A percentile compares a stretch with the other conserved stretches of the same genome.
phyloP scores from a whole-genome alignment of 2,113 vertebrate species.

The Scomber scombrus region DNA sequence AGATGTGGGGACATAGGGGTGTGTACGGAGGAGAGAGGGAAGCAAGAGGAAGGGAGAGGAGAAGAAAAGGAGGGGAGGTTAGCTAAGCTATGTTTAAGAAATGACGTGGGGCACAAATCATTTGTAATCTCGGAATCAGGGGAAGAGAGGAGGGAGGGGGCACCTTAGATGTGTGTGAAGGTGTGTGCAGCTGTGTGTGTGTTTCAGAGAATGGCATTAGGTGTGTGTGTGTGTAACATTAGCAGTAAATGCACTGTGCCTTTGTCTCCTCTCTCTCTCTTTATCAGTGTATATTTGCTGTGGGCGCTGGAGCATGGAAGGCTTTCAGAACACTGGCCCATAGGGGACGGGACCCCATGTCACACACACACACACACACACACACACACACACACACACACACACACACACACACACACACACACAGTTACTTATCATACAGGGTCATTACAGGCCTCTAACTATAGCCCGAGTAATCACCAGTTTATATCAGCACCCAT shows the following conservation, averaged over 20 bases:
- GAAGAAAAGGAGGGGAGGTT: slow-evolving; percentile 58
- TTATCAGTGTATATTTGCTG: slow-evolving; percentile 87
- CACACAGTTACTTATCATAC: slow-evolving; percentile 77
- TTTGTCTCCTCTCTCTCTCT: slow-evolving; percentile 78
- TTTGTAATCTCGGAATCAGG: slow-evolving; percentile 81
- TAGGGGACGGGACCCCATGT: slow-evolving; percentile 76
- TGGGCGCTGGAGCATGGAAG: slow-evolving; percentile 83
- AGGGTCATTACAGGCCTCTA: slow-evolving; percentile 84
- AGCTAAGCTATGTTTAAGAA: slow-evolving; percentile 82
- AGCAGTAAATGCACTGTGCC: slow-evolving; percentile 76
- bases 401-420: slow-evolving; percentile 54
- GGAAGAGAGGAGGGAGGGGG: slow-evolving; percentile 49
- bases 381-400: slow-evolving; percentile 47
- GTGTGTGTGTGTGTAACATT: slow-evolving; percentile 64
- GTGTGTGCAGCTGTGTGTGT: slow-evolving; percentile 55
- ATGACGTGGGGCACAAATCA: slow-evolving; percentile 75
- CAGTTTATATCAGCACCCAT: slow-evolving; percentile 77
- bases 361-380: slow-evolving; percentile 70
- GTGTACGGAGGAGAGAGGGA: slow-evolving; percentile 45
- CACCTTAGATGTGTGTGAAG: slow-evolving; percentile 52
- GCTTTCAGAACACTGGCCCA: slow-evolving; percentile 84
- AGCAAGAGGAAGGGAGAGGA: slow-evolving; percentile 35
- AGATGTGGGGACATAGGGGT: slow-evolving; percentile 53
- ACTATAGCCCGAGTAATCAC: slow-evolving; percentile 82
- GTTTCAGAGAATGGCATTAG: slow-evolving; percentile 36